phyloP scores from a whole-genome alignment of 2,797 vertebrate species.

The Amblyopsis hoosieri region DNA sequence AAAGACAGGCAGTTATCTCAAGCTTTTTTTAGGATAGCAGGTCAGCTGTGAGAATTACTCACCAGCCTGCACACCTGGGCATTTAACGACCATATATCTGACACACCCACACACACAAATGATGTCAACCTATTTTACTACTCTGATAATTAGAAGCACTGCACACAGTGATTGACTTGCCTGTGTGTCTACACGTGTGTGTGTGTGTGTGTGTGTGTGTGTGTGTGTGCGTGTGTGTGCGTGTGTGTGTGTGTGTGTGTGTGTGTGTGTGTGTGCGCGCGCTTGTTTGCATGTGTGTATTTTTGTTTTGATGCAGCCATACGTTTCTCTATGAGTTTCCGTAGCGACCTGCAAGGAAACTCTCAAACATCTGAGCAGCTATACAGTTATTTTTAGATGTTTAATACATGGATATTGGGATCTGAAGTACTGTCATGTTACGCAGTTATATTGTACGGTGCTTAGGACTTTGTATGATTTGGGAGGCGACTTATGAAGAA shows the following conservation, averaged over 20 bases:
- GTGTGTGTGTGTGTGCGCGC: conserved; percentile 16
- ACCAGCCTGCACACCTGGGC: conserved; percentile 44
- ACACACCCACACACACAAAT: conserved; percentile 29
- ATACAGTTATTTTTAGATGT: background rate
- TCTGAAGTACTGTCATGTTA: background rate
- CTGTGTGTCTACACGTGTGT: conserved; percentile 12
- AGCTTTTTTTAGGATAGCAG: background rate
- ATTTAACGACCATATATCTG: conserved; percentile 13
- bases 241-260: conserved; percentile 4
- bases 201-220: conserved; percentile 17
- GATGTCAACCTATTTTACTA: conserved; percentile 71
- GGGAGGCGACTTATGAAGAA: too few relatives aligned
- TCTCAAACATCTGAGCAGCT: conserved; percentile 46
- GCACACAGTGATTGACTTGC: conserved; percentile 46
- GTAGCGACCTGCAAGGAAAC: conserved; percentile 50
- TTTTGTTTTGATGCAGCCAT: conserved; percentile 26
- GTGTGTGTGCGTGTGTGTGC: conserved; percentile 9
- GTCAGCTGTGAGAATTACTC: conserved; percentile 30
- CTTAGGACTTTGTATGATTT: too few relatives aligned
- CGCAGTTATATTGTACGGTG: too few relatives aligned
- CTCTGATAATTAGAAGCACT: conserved; percentile 65
- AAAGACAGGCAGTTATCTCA: background rate
- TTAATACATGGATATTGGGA: background rate
- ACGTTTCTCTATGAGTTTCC: conserved; percentile 55
- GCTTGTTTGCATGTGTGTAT: conserved; percentile 1